Evolutionary conservation across 2,113 vertebrate genomes (phyloP).

Genomic region (Macrotis lagotis): DNA sequence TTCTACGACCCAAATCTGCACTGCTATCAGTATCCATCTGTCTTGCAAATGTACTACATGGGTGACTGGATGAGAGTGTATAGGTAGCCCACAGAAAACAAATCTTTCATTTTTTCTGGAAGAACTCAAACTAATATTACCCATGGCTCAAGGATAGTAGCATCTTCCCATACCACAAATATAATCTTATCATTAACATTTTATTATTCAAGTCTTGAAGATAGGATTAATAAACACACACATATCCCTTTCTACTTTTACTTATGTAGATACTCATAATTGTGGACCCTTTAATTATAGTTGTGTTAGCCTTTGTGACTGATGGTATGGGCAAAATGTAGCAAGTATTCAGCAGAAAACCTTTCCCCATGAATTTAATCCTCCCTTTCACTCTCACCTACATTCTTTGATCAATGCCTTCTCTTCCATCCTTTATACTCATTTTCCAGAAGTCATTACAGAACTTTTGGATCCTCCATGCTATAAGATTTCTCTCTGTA

Average conservation of each 20-base stretch:
- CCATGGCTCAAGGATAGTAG: background rate
- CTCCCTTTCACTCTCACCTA: background rate
- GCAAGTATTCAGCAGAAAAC: background rate
- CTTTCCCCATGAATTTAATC: background rate
- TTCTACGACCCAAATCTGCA: background rate
- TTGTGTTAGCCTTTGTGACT: background rate
- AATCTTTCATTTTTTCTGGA: background rate
- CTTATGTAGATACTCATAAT: background rate
- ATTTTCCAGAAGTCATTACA: background rate
- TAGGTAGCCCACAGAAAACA: background rate
- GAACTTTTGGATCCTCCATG: background rate
- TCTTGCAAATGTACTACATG: background rate
- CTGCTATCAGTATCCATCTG: background rate
- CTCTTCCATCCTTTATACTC: background rate
- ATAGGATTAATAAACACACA: background rate
- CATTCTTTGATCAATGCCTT: background rate
- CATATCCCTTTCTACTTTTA: background rate
- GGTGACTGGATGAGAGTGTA: background rate
- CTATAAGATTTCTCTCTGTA: background rate
- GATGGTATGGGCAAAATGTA: background rate
- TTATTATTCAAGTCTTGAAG: background rate
- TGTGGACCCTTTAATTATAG: background rate
- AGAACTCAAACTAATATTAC: background rate
- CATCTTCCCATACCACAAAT: background rate
- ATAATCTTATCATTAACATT: background rate